Percentiles rank a stretch among this genome's conserved stretches.
Evolutionary conservation across 1,140 invertebrate species (phyloP).

Genomic region (Maniola jurtina): DNA sequence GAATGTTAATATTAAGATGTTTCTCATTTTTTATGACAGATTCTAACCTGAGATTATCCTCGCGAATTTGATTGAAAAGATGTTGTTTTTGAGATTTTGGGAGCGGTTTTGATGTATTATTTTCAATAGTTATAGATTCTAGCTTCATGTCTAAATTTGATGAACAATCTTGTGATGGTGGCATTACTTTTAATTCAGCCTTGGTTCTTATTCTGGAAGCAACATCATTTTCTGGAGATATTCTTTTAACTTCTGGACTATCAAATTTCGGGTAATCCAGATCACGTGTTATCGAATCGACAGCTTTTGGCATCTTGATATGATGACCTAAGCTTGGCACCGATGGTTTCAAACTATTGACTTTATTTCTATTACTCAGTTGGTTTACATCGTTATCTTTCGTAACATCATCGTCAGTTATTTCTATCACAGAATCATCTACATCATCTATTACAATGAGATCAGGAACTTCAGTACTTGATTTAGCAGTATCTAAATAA

Average conservation of each 20-base stretch:
- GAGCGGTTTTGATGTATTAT: slow-evolving; percentile 51
- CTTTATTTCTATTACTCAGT: slow-evolving; percentile 54
- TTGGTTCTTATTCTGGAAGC: slow-evolving; percentile 89
- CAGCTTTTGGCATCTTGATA: slow-evolving; percentile 83
- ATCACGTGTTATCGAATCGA: slow-evolving; percentile 73
- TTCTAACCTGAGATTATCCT: slow-evolving; percentile 70
- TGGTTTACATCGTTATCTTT: slow-evolving; percentile 67
- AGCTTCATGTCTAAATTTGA: slow-evolving; percentile 45
- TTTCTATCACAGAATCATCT: slow-evolving; percentile 71
- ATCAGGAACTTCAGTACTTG: slow-evolving; percentile 66
- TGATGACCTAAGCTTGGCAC: slow-evolving; percentile 78
- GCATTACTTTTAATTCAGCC: slow-evolving; percentile 86
- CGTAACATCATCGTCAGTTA: slow-evolving; percentile 66
- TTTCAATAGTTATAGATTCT: slow-evolving; percentile 29
- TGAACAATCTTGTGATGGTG: slow-evolving; percentile 57
- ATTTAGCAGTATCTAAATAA: slow-evolving; percentile 76
- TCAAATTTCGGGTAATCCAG: slow-evolving; percentile 55
- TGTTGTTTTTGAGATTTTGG: slow-evolving; percentile 73
- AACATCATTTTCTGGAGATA: slow-evolving; percentile 72
- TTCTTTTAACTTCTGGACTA: slow-evolving; percentile 51
- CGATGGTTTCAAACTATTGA: slow-evolving; percentile 76
- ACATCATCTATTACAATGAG: slow-evolving; percentile 75
- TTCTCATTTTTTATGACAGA: slow-evolving; percentile 68
- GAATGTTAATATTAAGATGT: slow-evolving; percentile 33
- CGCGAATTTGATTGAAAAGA: slow-evolving; percentile 71